These are phyloP conservation scores for Teleogryllus oceanicus DNA, from an alignment of 2,888 invertebrate species.

Conservation along the genomic window DNA sequence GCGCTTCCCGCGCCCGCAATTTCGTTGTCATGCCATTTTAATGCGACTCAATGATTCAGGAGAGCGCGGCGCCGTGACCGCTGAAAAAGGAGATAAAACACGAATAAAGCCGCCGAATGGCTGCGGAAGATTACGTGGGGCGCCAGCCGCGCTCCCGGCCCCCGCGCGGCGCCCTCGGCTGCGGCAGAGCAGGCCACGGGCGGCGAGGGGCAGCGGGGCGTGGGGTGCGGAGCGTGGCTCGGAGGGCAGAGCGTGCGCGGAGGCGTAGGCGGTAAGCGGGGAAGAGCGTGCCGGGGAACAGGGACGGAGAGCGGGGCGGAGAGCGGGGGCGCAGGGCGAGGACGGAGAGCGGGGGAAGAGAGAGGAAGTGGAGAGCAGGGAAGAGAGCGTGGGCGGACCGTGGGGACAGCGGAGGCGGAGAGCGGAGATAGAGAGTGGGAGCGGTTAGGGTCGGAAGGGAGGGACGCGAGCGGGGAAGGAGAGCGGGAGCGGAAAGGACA, in stretches of 20 bases:
- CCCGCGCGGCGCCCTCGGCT: too few relatives aligned
- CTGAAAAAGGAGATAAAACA: neutral
- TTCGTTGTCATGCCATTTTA: constrained; percentile 3
- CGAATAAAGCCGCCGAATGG: neutral
- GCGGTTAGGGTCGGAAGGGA: neutral
- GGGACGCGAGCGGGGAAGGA: neutral
- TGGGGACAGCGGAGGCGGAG: too few relatives aligned
- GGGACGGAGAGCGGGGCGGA: neutral
- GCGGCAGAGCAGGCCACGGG: neutral
- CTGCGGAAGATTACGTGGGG: constrained; percentile 3
- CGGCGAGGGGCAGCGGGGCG: neutral
- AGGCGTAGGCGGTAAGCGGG: neutral
- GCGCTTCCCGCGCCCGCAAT: neutral
- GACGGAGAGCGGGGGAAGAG: too few relatives aligned
- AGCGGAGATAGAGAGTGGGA: neutral
- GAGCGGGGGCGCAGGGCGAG: too few relatives aligned
- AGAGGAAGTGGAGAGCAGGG: too few relatives aligned
- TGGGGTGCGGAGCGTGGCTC: neutral
- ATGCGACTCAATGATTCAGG: constrained; percentile 10
- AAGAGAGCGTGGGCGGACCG: too few relatives aligned
- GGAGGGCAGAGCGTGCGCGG: neutral
- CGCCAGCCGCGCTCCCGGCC: neutral
- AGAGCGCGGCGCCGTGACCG: neutral
- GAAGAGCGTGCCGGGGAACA: neutral
- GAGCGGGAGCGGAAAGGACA: neutral